Base-by-base conservation (phyloP, 2,113 vertebrate species). In the Osmerus mordax region DNA sequence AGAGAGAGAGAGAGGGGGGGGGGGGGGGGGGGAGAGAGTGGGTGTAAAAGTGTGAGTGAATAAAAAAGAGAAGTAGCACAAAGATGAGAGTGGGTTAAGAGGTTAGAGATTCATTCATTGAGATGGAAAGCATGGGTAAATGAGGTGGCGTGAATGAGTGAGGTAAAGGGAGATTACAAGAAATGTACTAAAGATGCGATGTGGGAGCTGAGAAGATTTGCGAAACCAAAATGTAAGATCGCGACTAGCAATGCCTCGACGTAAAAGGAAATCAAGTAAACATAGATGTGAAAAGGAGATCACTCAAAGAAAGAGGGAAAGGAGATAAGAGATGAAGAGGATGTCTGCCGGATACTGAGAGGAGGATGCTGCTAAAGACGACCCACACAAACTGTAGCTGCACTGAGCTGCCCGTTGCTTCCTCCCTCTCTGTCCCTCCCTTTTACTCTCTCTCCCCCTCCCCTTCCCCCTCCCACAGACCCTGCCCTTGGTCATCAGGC, bases 271-370 rank as follows among this genome's bases (percentile, higher is more conserved):
- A 47, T 47, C 41, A 47, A 9, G 41, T 1, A 47, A 47, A 8
- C 9, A 47, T 47, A 11, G 9, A 47, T 47, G 7, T 12, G 41
- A 47, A 47, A 47, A 47, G 41, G 41, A 47, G 41, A 47, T 47
- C 41, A 8, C 8, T 36, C 5, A 4, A 11, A 47, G 41, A 12
- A 8, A 47, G 41, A 60, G 55, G 55, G 56, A 56, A 25, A 55
- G 41, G 51, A 18, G n/a, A 32, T 41, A 25, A 69, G 66, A 21
- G 29, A 65, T 59, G 69, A 52, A 36, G 71, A 47, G 41, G 41
- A 47, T 47, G 41, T 2, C 41, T 8, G 9, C 7, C 32, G 7
- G 32, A 36, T 36, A 36, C 32, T 1, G 7, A 36, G 41, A 47
- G 41, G 41, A 47, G 41, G 41, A 47, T 47, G 8, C 41, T 47